phyloP scores from a whole-genome alignment of 2,113 vertebrate species.

The Pseudopodoces humilis region DNA sequence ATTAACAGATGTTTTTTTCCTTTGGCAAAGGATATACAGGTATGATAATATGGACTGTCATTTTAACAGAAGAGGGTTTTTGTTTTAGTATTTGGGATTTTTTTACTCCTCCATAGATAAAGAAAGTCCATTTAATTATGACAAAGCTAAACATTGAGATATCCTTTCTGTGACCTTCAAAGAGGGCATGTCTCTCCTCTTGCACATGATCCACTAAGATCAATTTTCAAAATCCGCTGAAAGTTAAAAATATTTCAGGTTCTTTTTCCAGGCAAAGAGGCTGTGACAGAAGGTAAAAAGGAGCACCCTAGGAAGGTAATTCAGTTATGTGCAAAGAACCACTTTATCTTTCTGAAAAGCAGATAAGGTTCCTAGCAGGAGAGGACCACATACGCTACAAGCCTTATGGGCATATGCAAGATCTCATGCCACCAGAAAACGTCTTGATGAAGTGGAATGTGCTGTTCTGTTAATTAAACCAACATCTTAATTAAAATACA shows the following conservation, averaged over 20 bases:
- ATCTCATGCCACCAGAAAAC: slow-evolving; percentile 50
- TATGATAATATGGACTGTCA: background rate
- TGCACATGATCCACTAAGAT: slow-evolving; percentile 11
- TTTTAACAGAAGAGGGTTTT: background rate
- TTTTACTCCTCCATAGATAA: background rate
- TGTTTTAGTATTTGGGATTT: background rate
- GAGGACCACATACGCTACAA: slow-evolving; percentile 65
- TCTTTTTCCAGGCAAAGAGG: slow-evolving; percentile 50
- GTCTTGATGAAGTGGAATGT: slow-evolving; percentile 50
- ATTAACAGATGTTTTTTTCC: background rate
- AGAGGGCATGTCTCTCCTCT: background rate
- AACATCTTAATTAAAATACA: slow-evolving; percentile 30
- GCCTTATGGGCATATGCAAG: slow-evolving; percentile 57
- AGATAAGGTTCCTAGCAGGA: slow-evolving; percentile 63
- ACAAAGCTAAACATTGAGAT: background rate
- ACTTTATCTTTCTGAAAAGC: slow-evolving; percentile 63
- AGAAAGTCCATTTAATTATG: background rate
- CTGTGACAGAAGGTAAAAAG: slow-evolving; percentile 57
- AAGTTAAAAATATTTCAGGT: slow-evolving; percentile 48
- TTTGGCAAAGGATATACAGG: background rate
- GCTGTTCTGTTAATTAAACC: slow-evolving; percentile 30
- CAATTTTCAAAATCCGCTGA: slow-evolving; percentile 35
- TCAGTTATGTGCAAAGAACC: slow-evolving; percentile 58
- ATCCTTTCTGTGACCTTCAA: background rate
- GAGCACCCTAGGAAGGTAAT: slow-evolving; percentile 66